phyloP scores from a whole-genome alignment of 1,140 invertebrate species.

The Ips nitidus region DNA sequence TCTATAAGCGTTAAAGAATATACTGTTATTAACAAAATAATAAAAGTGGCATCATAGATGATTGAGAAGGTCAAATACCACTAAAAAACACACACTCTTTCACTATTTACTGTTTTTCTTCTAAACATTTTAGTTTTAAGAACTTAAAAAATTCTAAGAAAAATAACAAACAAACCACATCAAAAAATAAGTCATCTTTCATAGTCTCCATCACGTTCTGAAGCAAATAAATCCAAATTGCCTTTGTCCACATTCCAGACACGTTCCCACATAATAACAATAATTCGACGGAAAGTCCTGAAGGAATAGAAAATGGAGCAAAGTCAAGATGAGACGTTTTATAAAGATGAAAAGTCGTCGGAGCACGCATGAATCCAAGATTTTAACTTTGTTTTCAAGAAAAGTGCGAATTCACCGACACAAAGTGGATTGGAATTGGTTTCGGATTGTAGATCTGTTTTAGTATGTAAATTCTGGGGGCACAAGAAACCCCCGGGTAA shows the following conservation, averaged over 20 bases:
- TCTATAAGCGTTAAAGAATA: too few relatives aligned
- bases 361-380: slow-evolving; percentile 16
- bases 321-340: slow-evolving; percentile 1
- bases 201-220: too few relatives aligned
- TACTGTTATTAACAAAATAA: too few relatives aligned
- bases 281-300: neutral
- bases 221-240: neutral
- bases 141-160: too few relatives aligned
- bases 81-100: too few relatives aligned
- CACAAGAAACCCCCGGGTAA: slow-evolving; percentile 45
- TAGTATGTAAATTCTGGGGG: slow-evolving; percentile 50
- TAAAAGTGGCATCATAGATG: too few relatives aligned
- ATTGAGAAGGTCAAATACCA: too few relatives aligned
- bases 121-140: too few relatives aligned
- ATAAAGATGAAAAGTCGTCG: slow-evolving; percentile 29
- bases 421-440: slow-evolving; percentile 43
- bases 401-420: slow-evolving; percentile 27
- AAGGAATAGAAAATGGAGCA: slow-evolving; percentile 14
- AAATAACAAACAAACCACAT: too few relatives aligned
- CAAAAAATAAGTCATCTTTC: too few relatives aligned
- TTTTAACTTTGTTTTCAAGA: slow-evolving; percentile 28
- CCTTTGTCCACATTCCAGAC: neutral
- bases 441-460: slow-evolving; percentile 48
- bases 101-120: too few relatives aligned
- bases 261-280: slow-evolving; percentile 13